Evolutionary conservation across 1,140 invertebrate species (phyloP), one percentile per base, ranked within the genome.

Genomic region (Heterodera schachtii): DNA sequence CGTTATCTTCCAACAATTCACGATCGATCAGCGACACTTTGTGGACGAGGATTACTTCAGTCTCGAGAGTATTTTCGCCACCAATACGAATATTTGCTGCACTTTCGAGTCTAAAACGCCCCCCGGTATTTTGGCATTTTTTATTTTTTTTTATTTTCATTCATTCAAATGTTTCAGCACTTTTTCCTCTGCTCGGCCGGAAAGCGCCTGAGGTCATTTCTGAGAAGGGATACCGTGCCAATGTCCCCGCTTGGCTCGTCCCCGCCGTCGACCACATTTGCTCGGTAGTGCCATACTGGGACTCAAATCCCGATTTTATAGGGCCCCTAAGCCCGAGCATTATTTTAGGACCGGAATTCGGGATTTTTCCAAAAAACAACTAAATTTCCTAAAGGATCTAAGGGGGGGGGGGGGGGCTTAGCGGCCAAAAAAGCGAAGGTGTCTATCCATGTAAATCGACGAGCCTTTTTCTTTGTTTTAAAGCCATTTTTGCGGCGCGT

Each of bases 11-110:
- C 75, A 76, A 75, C 57, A 64, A 64, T 75, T 75, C 49, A 43
- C 74, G 5, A 44, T 76, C 41, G 66, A 76, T 44, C 57, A 76
- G 9, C 75, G 66, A 52, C 49, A 76, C 47, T 31, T 78, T 64
- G 77, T 78, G 21, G 70, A 70, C 21, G 64, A 70, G 46, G 77
- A 78, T 44, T 78, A 78, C 49, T 78, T 69, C 64, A 49, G 70
- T 43, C 46, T 78, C 44, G 41, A 78, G 11, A 47, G 64, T 21
- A 78, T 78, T 64, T 60, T 67, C 8, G 60, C 76, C 64, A 78
- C 21, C 43, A 78, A 78, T 41, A n/a, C 76, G 41, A 78, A 60
- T 16, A 70, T 78, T 67, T 47, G 21, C 46, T 78, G 76, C 47
- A 60, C 64, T 44, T 78, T 78, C 21, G 76, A 69, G 44, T 43